Evolutionary conservation across 1,140 invertebrate genomes (phyloP).

Genomic region (Caenorhabditis latens): DNA sequence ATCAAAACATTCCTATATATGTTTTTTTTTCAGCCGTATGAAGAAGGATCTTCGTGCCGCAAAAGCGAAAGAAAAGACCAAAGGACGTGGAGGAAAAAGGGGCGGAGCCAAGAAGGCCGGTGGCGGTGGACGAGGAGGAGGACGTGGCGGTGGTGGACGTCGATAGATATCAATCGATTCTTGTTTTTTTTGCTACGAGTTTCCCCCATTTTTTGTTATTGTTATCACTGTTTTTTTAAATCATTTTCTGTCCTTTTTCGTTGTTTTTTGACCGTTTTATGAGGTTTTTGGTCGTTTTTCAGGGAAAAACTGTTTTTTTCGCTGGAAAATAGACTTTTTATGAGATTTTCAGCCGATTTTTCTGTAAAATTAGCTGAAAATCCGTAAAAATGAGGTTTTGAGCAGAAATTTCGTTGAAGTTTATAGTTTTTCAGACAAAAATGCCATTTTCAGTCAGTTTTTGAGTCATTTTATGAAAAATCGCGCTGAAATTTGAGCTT

Average conservation of each 20-base stretch:
- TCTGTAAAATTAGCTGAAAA: too few relatives aligned
- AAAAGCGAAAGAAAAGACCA: conserved; percentile 46
- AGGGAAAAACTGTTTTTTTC: neutral
- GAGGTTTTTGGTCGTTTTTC: neutral
- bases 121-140: neutral
- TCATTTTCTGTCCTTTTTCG: neutral
- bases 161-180: neutral
- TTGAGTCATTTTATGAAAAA: too few relatives aligned
- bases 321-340: too few relatives aligned
- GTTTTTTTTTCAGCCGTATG: conserved; percentile 12
- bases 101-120: neutral
- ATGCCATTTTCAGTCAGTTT: too few relatives aligned
- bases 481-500: too few relatives aligned
- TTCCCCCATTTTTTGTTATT: neutral
- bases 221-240: neutral
- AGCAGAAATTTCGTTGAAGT: too few relatives aligned
- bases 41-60: conserved; percentile 39
- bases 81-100: neutral
- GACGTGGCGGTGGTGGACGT: neutral
- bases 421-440: too few relatives aligned
- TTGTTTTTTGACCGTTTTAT: neutral
- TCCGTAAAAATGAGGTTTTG: too few relatives aligned
- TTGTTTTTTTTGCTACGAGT: neutral
- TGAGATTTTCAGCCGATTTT: too few relatives aligned
- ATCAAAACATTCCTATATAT: neutral